Evolutionary conservation across 2,888 invertebrate species (phyloP), one percentile per base, ranked within the genome.

Genomic region (Protophormia terraenovae): DNA sequence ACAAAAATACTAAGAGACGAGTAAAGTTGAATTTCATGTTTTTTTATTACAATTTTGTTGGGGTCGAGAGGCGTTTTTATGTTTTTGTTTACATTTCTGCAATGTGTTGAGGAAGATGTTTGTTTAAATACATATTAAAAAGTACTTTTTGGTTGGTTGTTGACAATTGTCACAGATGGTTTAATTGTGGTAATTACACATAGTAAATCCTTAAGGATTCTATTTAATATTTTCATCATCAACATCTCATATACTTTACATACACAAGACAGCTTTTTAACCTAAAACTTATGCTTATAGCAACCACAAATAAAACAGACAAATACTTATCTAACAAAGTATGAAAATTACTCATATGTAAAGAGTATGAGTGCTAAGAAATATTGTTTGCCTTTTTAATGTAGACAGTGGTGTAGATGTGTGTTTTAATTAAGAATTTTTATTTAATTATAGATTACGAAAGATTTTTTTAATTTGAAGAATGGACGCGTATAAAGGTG

Each of bases 181-280:
- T 90, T 92, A 92, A 92, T 92, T 92, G 92, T 90, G 91, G 92
- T 92, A 92, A 92, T 92, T 92, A 92, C 91, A 91, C 92, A 91
- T 90, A 89, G 89, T 90, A 90, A 92, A 91, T 91, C 91, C 92
- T 91, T 90, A 88, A 90, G 91, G 92, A 91, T 89, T 91, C 88
- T 80, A 41, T 78, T 77, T 69, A 73, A 77, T 76, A 77, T 81
- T 64, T 75, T 66, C 81, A 72, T 72, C 60, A 75, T 75, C 53
- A n/a, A 38, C 83, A 60, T 38, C 41, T 60, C 50, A 22, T 60
- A n/a, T 24, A 27, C 41, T 16, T 66, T 53, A n/a, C n/a, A n/a
- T n/a, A n/a, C 16, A 53, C 53, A 55, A 38, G 10, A 71, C 24
- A 24, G 64, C 72, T 66, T 78, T 79, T 82, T 82, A 85, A 82